Percentiles rank a stretch among this genome's conserved stretches.
phyloP scores from a whole-genome alignment of 2,113 vertebrate species.

The Lipotes vexillifer region DNA sequence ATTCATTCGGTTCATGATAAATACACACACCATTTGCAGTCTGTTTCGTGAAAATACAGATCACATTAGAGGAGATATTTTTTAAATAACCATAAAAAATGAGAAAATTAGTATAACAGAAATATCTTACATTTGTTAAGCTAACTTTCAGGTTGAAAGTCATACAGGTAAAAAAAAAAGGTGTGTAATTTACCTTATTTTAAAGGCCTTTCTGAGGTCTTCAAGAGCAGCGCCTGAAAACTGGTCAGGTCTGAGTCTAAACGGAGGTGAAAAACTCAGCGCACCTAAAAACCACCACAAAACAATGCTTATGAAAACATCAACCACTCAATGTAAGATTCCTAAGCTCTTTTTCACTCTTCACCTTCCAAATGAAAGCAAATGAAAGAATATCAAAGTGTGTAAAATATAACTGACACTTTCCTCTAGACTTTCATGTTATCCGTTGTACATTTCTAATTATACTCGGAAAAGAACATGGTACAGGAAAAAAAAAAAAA shows the following conservation, averaged over 20 bases:
- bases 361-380: neutral
- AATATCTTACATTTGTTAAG: neutral
- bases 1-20: conserved; percentile 94
- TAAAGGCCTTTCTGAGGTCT: conserved; percentile 54
- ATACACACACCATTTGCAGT: conserved; percentile 90
- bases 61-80: conserved; percentile 8
- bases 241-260: conserved; percentile 22
- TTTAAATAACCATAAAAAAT: neutral
- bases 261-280: conserved; percentile 38
- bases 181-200: neutral
- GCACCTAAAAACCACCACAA: conserved; percentile 53
- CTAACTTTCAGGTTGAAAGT: neutral
- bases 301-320: neutral
- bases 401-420: neutral
- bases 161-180: neutral
- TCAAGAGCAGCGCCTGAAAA: conserved; percentile 38
- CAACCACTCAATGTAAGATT: neutral
- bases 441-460: neutral
- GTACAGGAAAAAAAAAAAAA: no score
- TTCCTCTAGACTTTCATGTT: neutral
- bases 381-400: neutral
- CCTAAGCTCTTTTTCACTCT: neutral
- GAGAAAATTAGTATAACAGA: neutral
- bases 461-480: neutral
- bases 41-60: conserved; percentile 63